Evolutionary conservation across 2,797 vertebrate genomes (phyloP).

Genomic region (Myotis findleyi): DNA sequence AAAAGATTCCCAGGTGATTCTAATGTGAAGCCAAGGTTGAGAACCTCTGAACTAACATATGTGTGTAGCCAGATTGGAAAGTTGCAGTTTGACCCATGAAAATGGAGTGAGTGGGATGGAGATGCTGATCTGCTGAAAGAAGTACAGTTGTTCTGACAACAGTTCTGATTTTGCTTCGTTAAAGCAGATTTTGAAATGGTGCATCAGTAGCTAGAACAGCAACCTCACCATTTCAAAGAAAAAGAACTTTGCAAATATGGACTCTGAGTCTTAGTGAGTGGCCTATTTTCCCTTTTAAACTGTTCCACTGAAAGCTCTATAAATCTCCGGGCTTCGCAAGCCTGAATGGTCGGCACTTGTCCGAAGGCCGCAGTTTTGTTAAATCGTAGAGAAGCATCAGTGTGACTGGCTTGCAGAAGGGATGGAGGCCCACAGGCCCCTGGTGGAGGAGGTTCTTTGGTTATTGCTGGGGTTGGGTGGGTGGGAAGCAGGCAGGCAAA

Average conservation of each 20-base stretch:
- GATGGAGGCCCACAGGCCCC: background rate
- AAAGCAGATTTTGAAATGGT: constrained; percentile 33
- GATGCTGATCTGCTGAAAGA: background rate
- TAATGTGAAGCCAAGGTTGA: too few relatives aligned
- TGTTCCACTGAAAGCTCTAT: background rate
- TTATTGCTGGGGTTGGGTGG: background rate
- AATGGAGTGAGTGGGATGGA: background rate
- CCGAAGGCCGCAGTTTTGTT: constrained; percentile 21
- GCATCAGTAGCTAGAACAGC: background rate
- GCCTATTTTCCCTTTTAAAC: constrained; percentile 56
- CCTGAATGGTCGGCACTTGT: background rate
- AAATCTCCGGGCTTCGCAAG: background rate
- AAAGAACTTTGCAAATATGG: constrained; percentile 30
- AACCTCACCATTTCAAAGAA: constrained; percentile 19
- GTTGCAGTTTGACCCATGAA: background rate
- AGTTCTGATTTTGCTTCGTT: constrained; percentile 4
- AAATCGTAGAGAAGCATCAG: background rate
- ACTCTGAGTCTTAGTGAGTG: constrained; percentile 19
- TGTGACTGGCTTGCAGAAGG: background rate
- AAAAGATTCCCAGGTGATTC: too few relatives aligned
- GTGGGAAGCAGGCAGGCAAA: background rate
- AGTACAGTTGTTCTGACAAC: background rate
- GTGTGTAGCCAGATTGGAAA: background rate
- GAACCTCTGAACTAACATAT: background rate
- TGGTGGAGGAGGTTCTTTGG: background rate